phyloP scores from a whole-genome alignment of 2,113 vertebrate genomes.

The Myodes glareolus region DNA sequence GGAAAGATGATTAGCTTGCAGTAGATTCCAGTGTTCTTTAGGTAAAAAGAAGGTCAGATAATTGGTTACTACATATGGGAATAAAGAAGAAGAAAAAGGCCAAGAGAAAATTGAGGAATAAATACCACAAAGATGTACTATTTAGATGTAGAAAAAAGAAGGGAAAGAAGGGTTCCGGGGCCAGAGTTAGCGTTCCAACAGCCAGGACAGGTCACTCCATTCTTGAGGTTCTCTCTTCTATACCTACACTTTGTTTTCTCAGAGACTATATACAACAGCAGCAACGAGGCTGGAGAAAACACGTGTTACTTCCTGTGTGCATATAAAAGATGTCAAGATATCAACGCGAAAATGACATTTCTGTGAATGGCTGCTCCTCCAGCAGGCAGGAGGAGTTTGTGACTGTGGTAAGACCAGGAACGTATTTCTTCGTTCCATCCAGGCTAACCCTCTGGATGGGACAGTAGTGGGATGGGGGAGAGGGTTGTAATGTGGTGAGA shows the following conservation, averaged over 20 bases:
- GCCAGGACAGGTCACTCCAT: neutral
- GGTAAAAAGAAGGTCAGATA: neutral
- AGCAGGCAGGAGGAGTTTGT: neutral
- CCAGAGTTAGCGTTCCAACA: neutral
- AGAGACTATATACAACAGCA: neutral
- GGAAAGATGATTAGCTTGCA: neutral
- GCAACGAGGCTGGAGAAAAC: neutral
- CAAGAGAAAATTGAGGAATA: conserved; percentile 3
- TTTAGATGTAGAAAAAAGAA: neutral
- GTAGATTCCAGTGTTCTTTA: neutral
- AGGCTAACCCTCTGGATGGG: neutral
- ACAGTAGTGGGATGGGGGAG: neutral
- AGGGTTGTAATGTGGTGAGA: neutral
- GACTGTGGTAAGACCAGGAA: neutral
- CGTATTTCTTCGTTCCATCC: neutral
- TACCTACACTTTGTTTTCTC: neutral
- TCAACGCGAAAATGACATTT: neutral
- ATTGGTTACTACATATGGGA: neutral
- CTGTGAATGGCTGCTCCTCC: no score
- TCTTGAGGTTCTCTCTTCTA: neutral
- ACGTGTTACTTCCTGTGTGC: neutral
- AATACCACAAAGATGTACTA: neutral
- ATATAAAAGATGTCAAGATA: neutral
- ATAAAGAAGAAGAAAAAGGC: neutral
- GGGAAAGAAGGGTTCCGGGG: no score